Evolutionary conservation across 2,113 vertebrate genomes (phyloP).

Genomic region (Collichthys lucidus): DNA sequence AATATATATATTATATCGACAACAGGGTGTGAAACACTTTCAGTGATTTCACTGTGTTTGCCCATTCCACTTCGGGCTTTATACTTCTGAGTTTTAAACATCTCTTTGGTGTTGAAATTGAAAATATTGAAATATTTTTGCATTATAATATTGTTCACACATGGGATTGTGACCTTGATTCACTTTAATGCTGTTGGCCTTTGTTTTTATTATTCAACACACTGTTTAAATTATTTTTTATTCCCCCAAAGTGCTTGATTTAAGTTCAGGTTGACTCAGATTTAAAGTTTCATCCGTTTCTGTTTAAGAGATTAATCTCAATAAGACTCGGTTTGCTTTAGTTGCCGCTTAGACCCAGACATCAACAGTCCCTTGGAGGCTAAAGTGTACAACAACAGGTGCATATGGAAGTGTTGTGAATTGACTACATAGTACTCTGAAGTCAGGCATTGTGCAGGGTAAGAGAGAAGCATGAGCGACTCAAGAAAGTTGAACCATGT

Average conservation of each 20-base stretch:
- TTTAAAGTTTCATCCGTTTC: constrained; percentile 13
- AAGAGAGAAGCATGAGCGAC: constrained; percentile 22
- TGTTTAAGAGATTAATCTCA: constrained; percentile 25
- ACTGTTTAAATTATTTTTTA: constrained; percentile 11
- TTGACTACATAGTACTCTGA: constrained; percentile 58
- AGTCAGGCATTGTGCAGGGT: constrained; percentile 20
- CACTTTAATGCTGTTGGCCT: background rate
- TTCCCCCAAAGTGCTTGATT: background rate
- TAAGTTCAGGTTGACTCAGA: constrained; percentile 5
- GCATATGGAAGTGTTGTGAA: constrained; percentile 43
- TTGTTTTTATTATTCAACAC: background rate
- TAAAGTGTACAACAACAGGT: constrained; percentile 33
- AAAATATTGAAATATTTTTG: background rate
- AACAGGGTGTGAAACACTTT: background rate
- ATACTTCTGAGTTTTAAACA: background rate
- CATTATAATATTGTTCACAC: background rate
- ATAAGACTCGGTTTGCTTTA: constrained; percentile 17
- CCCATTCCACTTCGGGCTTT: background rate
- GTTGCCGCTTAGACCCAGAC: constrained; percentile 28
- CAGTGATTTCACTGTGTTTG: background rate
- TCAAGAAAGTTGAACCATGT: background rate
- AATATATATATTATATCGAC: background rate
- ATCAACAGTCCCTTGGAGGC: constrained; percentile 27
- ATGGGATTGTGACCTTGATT: background rate
- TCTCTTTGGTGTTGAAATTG: background rate